A percentile compares a stretch with the other conserved stretches of the same genome.
phyloP scores from a whole-genome alignment of 2,113 vertebrate genomes.

The Aptenodytes patagonicus region DNA sequence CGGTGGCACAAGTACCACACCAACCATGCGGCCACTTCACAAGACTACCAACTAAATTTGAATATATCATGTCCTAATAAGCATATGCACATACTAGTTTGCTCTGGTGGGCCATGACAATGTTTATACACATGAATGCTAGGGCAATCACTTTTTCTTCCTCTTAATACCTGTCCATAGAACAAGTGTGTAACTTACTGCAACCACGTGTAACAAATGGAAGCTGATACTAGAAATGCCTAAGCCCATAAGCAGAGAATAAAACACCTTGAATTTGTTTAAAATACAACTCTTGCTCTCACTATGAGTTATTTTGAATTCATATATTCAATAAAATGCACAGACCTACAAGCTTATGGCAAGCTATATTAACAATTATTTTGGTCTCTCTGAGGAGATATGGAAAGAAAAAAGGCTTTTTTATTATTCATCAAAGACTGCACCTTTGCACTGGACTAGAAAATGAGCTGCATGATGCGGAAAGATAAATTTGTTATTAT shows the following conservation, averaged over 20 bases:
- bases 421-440: background rate
- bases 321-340: background rate
- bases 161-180: background rate
- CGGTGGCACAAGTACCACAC: background rate
- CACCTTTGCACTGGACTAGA: slow-evolving; percentile 7
- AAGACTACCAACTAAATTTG: background rate
- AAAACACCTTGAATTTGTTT: background rate
- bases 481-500: background rate
- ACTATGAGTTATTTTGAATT: background rate
- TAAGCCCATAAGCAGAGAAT: background rate
- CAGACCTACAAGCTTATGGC: background rate
- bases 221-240: background rate
- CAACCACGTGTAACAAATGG: background rate
- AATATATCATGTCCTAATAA: background rate
- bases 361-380: background rate
- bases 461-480: background rate
- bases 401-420: background rate
- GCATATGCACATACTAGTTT: background rate
- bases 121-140: background rate
- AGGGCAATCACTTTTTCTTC: background rate
- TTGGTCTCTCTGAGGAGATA: background rate
- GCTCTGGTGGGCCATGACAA: background rate
- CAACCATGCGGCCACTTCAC: background rate
- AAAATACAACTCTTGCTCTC: background rate
- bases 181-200: background rate